A percentile compares a stretch with the other conserved stretches of the same genome.
These are phyloP conservation scores for Microplitis demolitor DNA, from an alignment of 1,140 invertebrate genomes.

Conservation along the genomic window DNA sequence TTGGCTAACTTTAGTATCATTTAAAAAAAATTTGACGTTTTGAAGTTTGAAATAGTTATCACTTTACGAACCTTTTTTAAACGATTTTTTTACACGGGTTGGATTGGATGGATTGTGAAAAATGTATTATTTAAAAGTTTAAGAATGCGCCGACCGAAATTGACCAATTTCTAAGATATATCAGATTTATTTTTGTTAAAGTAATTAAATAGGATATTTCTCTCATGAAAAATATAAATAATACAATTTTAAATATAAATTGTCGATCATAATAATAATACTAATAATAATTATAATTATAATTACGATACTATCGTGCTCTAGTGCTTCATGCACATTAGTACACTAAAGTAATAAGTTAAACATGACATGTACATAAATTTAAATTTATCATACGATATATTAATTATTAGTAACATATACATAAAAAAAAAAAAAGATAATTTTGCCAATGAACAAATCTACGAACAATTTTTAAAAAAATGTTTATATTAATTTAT, in stretches of 20 bases:
- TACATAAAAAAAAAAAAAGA: background rate
- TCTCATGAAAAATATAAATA: constrained; percentile 4
- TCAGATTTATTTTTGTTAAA: constrained; percentile 17
- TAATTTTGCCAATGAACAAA: background rate
- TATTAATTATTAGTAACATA: background rate
- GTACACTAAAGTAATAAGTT: background rate
- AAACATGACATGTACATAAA: constrained; percentile 14
- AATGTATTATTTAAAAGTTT: background rate
- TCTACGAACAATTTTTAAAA: background rate
- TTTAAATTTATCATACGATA: constrained; percentile 27
- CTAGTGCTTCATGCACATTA: background rate
- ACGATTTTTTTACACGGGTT: too few relatives aligned
- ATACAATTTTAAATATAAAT: background rate
- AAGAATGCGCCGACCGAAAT: constrained; percentile 11
- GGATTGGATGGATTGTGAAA: background rate
- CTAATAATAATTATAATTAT: too few relatives aligned
- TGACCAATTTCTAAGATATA: constrained; percentile 16
- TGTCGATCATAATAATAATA: background rate
- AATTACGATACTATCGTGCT: background rate
- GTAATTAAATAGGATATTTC: background rate
- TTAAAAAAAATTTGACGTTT: background rate
- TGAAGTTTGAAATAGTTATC: too few relatives aligned
- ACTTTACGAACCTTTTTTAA: too few relatives aligned
- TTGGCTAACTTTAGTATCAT: background rate
- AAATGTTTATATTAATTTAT: background rate